These are phyloP conservation scores for Drosophila nigricruria DNA, from an alignment of 2,888 invertebrate genomes.

Conservation along the genomic window DNA sequence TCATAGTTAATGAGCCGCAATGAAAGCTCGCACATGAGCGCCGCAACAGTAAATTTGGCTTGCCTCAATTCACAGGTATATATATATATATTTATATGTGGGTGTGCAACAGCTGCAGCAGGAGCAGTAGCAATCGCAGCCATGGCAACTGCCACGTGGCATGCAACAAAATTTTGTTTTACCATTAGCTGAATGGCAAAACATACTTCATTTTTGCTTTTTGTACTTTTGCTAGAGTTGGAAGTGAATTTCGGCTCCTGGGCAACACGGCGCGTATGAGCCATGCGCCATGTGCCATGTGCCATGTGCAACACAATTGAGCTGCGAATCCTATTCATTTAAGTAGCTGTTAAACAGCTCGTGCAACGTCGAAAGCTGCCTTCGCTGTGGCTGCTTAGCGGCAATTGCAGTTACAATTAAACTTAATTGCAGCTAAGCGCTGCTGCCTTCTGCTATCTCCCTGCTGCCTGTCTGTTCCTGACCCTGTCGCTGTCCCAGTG, in stretches of 20 bases:
- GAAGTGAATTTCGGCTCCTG: neutral
- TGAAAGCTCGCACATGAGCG: conserved; percentile 39
- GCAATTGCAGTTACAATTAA: conserved; percentile 73
- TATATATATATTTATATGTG: no score
- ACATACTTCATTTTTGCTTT: conserved; percentile 2
- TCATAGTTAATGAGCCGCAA: conserved; percentile 64
- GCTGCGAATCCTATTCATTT: conserved; percentile 34
- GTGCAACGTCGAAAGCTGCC: conserved; percentile 45
- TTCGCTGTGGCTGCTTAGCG: conserved; percentile 54
- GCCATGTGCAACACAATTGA: conserved; percentile 60
- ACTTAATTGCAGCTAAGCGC: conserved; percentile 72
- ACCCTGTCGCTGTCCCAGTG: neutral
- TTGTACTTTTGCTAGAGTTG: neutral
- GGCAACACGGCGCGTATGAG: conserved; percentile 58
- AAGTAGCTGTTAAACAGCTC: conserved; percentile 74
- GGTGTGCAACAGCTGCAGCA: conserved; percentile 2
- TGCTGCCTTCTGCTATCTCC: conserved; percentile 8
- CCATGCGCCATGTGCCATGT: conserved; percentile 67
- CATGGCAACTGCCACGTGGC: conserved; percentile 30
- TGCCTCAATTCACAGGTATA: conserved; percentile 27
- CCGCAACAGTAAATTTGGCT: conserved; percentile 48
- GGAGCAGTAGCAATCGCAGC: conserved; percentile 1
- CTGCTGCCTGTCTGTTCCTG: neutral
- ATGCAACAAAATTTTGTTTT: conserved; percentile 38
- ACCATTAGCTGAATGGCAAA: conserved; percentile 47